These are phyloP conservation scores for Gobiocypris rarus DNA, from an alignment of 2,113 vertebrate species.

Conservation along the genomic window DNA sequence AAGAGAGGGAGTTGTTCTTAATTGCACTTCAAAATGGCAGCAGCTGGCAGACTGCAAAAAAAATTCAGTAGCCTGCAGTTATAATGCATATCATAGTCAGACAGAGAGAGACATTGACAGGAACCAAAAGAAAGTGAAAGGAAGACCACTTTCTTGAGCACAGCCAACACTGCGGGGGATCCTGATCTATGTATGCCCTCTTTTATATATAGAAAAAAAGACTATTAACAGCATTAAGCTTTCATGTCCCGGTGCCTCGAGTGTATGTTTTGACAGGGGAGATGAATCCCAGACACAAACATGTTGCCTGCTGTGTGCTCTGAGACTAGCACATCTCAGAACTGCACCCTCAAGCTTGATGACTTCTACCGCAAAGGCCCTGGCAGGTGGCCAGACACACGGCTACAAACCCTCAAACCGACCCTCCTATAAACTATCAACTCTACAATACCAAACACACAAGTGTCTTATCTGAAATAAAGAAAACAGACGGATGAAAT, in stretches of 20 bases:
- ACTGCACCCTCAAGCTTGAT: background rate
- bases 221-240: constrained; percentile 57
- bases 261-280: constrained; percentile 39
- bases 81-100: constrained; percentile 60
- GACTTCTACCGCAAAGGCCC: background rate
- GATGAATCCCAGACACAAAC: constrained; percentile 60
- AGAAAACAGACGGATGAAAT: background rate
- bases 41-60: constrained; percentile 49
- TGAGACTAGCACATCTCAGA: constrained; percentile 38
- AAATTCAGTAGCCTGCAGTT: constrained; percentile 57
- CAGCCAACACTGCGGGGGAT: constrained; percentile 54
- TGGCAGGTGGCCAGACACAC: background rate
- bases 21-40: constrained; percentile 68
- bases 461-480: constrained; percentile 1
- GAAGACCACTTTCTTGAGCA: constrained; percentile 58
- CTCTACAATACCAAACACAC: constrained; percentile 12
- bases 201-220: constrained; percentile 56
- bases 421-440: background rate
- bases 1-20: constrained; percentile 45
- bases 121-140: constrained; percentile 13
- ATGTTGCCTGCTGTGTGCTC: constrained; percentile 49
- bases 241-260: constrained; percentile 60
- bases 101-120: constrained; percentile 50
- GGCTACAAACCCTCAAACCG: background rate
- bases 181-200: constrained; percentile 59